Percentiles rank a stretch among this genome's conserved stretches.
phyloP scores from a whole-genome alignment of 2,113 vertebrate species.

The Galeopterus variegatus region DNA sequence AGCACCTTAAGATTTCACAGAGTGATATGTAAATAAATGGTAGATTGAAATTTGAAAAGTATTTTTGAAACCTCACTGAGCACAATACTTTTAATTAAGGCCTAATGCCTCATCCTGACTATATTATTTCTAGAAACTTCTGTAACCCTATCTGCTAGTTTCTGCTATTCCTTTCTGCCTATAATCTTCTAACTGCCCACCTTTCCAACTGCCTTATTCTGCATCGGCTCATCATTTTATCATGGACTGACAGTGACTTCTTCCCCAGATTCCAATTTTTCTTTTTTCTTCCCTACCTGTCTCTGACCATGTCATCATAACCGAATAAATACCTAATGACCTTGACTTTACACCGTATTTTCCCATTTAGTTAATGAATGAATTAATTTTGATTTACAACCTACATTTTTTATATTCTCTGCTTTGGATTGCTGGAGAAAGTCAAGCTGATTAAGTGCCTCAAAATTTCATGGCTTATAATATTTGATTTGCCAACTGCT shows the following conservation, averaged over 20 bases:
- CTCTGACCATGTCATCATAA: not conserved
- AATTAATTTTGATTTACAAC: not conserved
- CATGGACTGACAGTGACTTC: not conserved
- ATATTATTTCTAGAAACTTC: slow-evolving; percentile 12
- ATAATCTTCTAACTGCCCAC: not conserved
- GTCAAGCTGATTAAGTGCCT: not conserved
- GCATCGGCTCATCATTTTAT: not conserved
- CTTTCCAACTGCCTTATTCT: not conserved
- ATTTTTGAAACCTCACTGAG: slow-evolving; percentile 43
- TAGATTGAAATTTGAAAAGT: slow-evolving; percentile 42
- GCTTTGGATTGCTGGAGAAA: not conserved
- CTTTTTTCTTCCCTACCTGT: not conserved
- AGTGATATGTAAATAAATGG: slow-evolving; percentile 71
- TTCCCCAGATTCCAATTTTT: not conserved
- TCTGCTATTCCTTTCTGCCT: not conserved
- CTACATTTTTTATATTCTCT: not conserved
- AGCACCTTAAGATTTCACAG: slow-evolving; percentile 66
- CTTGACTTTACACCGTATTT: not conserved
- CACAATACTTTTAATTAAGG: slow-evolving; percentile 67
- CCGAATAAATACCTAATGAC: not conserved
- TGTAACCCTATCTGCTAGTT: not conserved
- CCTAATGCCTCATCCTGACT: not conserved
- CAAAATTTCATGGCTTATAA: not conserved
- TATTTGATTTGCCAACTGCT: not conserved
- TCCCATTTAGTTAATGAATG: not conserved